These are phyloP conservation scores for Halictus quadricinctus DNA, from an alignment of 2,888 invertebrate species.

Conservation along the genomic window DNA sequence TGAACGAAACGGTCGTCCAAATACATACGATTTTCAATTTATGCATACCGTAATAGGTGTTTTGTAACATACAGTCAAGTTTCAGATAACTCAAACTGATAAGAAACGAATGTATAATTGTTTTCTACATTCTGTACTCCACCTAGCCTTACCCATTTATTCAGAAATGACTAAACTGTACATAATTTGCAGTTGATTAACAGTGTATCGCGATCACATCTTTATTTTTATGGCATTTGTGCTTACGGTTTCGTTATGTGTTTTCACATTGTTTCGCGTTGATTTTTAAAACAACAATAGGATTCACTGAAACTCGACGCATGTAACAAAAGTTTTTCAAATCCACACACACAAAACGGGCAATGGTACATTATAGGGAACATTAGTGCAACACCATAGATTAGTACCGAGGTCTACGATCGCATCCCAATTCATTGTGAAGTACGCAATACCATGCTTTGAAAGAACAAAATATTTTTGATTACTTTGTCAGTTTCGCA, in stretches of 20 bases:
- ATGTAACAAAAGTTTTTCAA: neutral
- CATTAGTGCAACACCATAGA: neutral
- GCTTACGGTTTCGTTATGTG: neutral
- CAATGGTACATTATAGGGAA: neutral
- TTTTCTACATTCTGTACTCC: conserved; percentile 28
- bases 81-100: conserved; percentile 59
- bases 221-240: neutral
- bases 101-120: conserved; percentile 52
- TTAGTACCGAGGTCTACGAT: neutral
- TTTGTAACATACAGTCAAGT: conserved; percentile 4
- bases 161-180: conserved; percentile 42
- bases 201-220: conserved; percentile 5
- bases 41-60: conserved; percentile 36
- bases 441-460: neutral
- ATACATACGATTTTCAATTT: neutral
- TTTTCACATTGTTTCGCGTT: neutral
- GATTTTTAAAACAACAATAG: neutral
- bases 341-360: neutral
- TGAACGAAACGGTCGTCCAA: neutral
- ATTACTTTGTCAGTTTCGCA: conserved; percentile 25
- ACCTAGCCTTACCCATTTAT: conserved; percentile 67
- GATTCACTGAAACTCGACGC: neutral
- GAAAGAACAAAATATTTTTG: neutral
- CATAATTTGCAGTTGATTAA: conserved; percentile 33
- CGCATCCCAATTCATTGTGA: neutral